Evolutionary conservation across 2,113 vertebrate species (phyloP).

Genomic region (Connochaetes taurinus): DNA sequence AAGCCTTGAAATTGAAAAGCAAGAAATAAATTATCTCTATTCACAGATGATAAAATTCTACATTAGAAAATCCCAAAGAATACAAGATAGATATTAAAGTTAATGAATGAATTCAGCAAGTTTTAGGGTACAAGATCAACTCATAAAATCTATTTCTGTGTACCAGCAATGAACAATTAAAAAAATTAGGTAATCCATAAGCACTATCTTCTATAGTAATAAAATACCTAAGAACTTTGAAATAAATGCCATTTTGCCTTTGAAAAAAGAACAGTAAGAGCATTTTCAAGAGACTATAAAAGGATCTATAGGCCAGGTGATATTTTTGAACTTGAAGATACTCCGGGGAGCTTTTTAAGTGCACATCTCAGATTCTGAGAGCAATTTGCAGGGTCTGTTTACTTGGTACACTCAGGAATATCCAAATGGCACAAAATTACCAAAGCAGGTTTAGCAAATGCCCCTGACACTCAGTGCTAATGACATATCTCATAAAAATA

Average conservation of each 20-base stretch:
- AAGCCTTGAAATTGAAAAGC: neutral
- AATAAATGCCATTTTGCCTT: neutral
- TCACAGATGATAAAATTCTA: neutral
- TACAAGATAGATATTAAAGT: neutral
- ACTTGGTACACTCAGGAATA: neutral
- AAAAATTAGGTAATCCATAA: neutral
- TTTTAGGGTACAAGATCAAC: neutral
- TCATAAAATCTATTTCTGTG: neutral
- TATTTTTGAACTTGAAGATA: constrained; percentile 22
- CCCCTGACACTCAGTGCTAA: neutral
- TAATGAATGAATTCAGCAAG: neutral
- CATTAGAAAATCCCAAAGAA: neutral
- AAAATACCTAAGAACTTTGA: neutral
- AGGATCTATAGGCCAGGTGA: neutral
- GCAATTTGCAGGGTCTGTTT: neutral
- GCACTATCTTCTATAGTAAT: neutral
- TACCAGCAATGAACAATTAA: neutral
- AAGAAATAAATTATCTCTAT: neutral
- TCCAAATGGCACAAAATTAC: neutral
- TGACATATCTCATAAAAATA: neutral
- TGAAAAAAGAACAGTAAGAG: neutral
- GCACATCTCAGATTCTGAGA: neutral
- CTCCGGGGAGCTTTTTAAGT: neutral
- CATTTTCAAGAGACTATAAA: neutral
- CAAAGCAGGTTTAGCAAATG: neutral